These are phyloP conservation scores for Embidobia sp. DNA, from an alignment of 2,888 invertebrate genomes.

Conservation along the genomic window DNA sequence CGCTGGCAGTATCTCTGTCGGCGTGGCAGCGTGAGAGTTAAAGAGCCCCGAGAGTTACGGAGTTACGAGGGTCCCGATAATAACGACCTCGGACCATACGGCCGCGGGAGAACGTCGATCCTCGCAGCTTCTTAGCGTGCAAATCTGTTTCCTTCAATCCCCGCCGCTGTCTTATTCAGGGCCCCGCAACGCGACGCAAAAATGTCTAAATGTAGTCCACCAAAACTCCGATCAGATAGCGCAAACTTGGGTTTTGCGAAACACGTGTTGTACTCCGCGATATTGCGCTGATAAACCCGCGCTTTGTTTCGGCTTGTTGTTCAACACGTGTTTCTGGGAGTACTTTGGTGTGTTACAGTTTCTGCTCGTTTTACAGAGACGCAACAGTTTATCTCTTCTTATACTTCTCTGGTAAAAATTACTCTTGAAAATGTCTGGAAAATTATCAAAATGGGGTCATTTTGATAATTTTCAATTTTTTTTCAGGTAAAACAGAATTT, in stretches of 20 bases:
- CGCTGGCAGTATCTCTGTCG: slow-evolving; percentile 40
- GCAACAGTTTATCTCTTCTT: too few species aligned
- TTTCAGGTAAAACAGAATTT: too few species aligned
- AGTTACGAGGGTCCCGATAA: slow-evolving; percentile 63
- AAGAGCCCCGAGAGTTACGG: slow-evolving; percentile 59
- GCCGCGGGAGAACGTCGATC: slow-evolving; percentile 53
- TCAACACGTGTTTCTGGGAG: too few species aligned
- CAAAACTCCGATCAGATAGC: neutral
- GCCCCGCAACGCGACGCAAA: slow-evolving; percentile 5
- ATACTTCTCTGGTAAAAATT: too few species aligned
- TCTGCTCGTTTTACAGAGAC: too few species aligned
- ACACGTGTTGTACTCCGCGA: neutral
- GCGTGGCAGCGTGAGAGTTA: slow-evolving; percentile 58
- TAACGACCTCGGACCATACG: slow-evolving; percentile 61
- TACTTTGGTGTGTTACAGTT: too few species aligned
- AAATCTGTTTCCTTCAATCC: slow-evolving; percentile 47
- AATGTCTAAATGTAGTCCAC: slow-evolving; percentile 9
- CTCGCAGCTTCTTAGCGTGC: slow-evolving; percentile 39
- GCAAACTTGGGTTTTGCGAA: neutral
- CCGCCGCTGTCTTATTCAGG: slow-evolving; percentile 40
- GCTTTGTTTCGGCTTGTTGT: too few species aligned
- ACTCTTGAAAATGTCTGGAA: too few species aligned
- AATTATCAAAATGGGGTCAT: too few species aligned
- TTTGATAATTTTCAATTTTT: too few species aligned
- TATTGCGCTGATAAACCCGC: neutral